phyloP scores from a whole-genome alignment of 2,797 vertebrate species.

The Triplophysa bombifrons region DNA sequence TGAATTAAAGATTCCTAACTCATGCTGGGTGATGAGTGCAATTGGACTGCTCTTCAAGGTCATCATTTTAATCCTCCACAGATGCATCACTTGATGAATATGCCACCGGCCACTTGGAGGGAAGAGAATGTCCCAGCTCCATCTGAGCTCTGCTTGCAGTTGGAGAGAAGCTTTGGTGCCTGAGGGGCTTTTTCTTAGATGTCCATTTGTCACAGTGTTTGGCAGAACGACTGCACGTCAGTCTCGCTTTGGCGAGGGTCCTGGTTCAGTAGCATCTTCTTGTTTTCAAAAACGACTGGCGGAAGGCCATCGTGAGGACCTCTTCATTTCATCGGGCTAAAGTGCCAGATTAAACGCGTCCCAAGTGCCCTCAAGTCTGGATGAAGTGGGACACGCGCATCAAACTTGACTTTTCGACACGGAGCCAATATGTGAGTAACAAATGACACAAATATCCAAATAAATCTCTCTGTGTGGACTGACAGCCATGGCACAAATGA shows the following conservation, averaged over 20 bases:
- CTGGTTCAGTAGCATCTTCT: not conserved
- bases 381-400: not conserved
- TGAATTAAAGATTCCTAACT: not conserved
- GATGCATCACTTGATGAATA: not conserved
- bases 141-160: not conserved
- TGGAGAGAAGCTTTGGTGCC: not conserved
- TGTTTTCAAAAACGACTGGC: not conserved
- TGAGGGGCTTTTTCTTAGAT: not conserved
- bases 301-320: not conserved
- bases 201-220: not conserved
- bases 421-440: not conserved
- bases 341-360: not conserved
- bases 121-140: not conserved
- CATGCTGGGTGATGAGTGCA: not conserved
- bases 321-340: not conserved
- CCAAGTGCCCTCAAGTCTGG: not conserved
- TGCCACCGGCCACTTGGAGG: not conserved
- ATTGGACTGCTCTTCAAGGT: not conserved
- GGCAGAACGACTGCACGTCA: not conserved
- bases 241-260: not conserved
- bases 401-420: not conserved
- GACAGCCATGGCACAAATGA: too few species aligned
- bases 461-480: too few species aligned
- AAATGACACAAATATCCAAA: not conserved
- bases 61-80: not conserved